Evolutionary conservation across 2,113 vertebrate species (phyloP).

Genomic region (Xiphorhynchus elegans): DNA sequence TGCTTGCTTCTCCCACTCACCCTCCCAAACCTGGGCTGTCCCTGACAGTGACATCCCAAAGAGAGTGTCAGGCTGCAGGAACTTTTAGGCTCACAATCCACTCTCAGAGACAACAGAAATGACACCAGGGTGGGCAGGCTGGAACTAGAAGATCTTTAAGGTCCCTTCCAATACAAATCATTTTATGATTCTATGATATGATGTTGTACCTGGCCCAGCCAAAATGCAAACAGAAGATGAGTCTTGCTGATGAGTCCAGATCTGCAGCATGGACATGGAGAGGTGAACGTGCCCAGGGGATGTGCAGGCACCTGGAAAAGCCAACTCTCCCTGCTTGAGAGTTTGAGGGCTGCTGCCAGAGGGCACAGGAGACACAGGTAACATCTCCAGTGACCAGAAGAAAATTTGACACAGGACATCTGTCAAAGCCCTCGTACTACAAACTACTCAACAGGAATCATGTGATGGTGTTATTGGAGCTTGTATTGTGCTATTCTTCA

Average conservation of each 20-base stretch:
- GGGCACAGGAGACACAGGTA: background rate
- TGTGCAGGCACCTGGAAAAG: background rate
- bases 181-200: rapidly evolving
- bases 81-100: rapidly evolving
- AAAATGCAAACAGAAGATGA: background rate
- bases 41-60: background rate
- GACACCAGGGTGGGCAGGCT: background rate
- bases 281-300: background rate
- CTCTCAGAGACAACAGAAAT: rapidly evolving
- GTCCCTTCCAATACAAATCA: background rate
- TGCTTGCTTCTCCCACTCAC: background rate
- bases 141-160: background rate
- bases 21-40: background rate
- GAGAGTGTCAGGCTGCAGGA: background rate
- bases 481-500: slow-evolving; percentile 51
- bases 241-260: background rate
- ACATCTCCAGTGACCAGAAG: background rate
- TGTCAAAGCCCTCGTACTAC: slow-evolving; percentile 26
- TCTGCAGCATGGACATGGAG: rapidly evolving
- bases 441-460: background rate
- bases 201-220: background rate
- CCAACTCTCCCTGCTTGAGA: background rate
- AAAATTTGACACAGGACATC: slow-evolving; percentile 39
- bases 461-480: slow-evolving; percentile 28
- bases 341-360: background rate